phyloP scores from a whole-genome alignment of 1,140 invertebrate species.

The Drosophila sp. region DNA sequence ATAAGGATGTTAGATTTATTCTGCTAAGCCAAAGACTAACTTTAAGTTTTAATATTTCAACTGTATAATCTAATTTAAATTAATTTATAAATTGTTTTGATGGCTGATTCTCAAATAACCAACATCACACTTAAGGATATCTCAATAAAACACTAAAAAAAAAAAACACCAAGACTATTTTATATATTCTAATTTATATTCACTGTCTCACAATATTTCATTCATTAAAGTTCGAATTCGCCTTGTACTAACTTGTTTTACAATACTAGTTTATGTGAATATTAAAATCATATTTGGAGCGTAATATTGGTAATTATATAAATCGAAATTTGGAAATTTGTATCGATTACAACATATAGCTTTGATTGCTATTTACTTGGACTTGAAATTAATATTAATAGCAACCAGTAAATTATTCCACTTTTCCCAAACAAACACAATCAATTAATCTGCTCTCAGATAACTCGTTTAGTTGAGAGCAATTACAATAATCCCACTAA shows the following conservation, averaged over 20 bases:
- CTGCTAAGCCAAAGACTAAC: neutral
- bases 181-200: too few species aligned
- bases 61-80: neutral
- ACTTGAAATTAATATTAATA: neutral
- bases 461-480: neutral
- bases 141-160: conserved; percentile 12
- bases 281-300: too few species aligned
- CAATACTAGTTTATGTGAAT: too few species aligned
- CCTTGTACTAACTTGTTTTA: too few species aligned
- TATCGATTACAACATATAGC: too few species aligned
- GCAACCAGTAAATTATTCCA: neutral
- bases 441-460: neutral
- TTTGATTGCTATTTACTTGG: too few species aligned
- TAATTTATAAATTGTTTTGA: neutral
- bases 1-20: neutral
- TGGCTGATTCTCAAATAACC: neutral
- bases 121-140: conserved; percentile 5
- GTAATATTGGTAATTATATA: too few species aligned
- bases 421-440: conserved; percentile 10
- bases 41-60: neutral
- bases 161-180: too few species aligned
- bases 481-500: neutral
- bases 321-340: too few species aligned
- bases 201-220: too few species aligned
- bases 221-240: too few species aligned